Evolutionary conservation across 2,113 vertebrate species (phyloP).

Genomic region (Collichthys lucidus): DNA sequence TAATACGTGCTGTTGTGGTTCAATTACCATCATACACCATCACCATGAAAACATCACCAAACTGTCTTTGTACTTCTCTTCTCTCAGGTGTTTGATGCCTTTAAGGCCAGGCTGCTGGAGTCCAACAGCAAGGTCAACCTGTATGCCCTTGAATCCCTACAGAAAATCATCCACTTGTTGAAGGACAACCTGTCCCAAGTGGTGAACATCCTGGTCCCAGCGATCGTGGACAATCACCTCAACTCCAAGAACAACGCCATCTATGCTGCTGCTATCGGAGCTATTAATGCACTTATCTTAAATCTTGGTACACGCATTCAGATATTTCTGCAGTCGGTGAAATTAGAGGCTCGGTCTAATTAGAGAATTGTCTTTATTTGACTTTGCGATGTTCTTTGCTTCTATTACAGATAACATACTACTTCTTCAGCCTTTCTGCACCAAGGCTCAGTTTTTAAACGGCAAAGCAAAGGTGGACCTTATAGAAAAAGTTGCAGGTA

Average conservation of each 20-base stretch:
- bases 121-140: constrained; percentile 96
- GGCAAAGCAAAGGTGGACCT: constrained; percentile 96
- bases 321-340: not conserved
- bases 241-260: constrained; percentile 95
- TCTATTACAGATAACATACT: constrained; percentile 89
- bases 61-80: not conserved
- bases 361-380: constrained; percentile 1
- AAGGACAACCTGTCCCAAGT: constrained; percentile 89
- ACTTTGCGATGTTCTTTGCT: constrained; percentile 28
- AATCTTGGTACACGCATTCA: constrained; percentile 85
- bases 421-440: constrained; percentile 94
- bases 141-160: constrained; percentile 90
- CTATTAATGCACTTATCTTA: constrained; percentile 86
- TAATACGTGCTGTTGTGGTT: not conserved
- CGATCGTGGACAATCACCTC: constrained; percentile 95
- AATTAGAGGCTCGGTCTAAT: not conserved
- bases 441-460: constrained; percentile 93
- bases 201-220: constrained; percentile 92
- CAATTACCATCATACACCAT: not conserved
- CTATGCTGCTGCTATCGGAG: constrained; percentile 89
- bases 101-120: constrained; percentile 91
- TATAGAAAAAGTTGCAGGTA: constrained; percentile 94
- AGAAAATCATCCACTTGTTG: constrained; percentile 88
- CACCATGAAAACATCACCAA: not conserved
- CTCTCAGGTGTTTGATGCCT: constrained; percentile 91